These are phyloP conservation scores for Spea bombifrons DNA, from an alignment of 2,113 vertebrate species.

Conservation along the genomic window DNA sequence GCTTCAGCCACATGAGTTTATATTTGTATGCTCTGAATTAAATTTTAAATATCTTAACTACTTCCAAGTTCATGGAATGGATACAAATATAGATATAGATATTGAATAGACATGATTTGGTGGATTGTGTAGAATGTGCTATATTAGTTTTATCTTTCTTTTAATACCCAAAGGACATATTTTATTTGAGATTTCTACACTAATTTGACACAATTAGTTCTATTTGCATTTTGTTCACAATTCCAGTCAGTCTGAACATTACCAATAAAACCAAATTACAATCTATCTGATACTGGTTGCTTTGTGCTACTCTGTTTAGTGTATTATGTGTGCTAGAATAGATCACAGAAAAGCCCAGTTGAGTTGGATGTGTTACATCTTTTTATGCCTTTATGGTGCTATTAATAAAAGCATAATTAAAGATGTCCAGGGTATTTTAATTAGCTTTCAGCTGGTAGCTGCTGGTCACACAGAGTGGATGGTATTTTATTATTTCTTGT, in stretches of 20 bases:
- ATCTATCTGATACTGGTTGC: slow-evolving; percentile 65
- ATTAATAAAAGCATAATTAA: not conserved
- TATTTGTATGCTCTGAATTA: too few relatives aligned
- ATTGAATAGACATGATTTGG: too few relatives aligned
- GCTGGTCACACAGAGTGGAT: not conserved
- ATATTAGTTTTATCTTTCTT: too few relatives aligned
- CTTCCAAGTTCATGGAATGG: too few relatives aligned
- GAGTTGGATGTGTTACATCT: slow-evolving; percentile 1
- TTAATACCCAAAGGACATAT: too few relatives aligned
- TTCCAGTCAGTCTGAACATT: not conserved
- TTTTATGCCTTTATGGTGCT: not conserved
- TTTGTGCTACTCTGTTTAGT: slow-evolving; percentile 64
- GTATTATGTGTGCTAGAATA: slow-evolving; percentile 69
- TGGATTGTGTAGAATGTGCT: too few relatives aligned
- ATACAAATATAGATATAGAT: too few relatives aligned
- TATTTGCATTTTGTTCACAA: not conserved
- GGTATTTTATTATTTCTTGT: not conserved
- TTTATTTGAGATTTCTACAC: too few relatives aligned
- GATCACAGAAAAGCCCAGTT: slow-evolving; percentile 64
- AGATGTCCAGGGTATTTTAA: not conserved
- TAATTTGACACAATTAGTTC: too few relatives aligned
- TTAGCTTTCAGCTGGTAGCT: slow-evolving; percentile 1
- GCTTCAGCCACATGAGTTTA: too few relatives aligned
- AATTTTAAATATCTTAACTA: too few relatives aligned
- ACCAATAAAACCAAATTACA: slow-evolving; percentile 69